Evolutionary conservation across 2,888 invertebrate species (phyloP), one percentile per base, ranked within the genome.

Genomic region (Cheilosia urbana): DNA sequence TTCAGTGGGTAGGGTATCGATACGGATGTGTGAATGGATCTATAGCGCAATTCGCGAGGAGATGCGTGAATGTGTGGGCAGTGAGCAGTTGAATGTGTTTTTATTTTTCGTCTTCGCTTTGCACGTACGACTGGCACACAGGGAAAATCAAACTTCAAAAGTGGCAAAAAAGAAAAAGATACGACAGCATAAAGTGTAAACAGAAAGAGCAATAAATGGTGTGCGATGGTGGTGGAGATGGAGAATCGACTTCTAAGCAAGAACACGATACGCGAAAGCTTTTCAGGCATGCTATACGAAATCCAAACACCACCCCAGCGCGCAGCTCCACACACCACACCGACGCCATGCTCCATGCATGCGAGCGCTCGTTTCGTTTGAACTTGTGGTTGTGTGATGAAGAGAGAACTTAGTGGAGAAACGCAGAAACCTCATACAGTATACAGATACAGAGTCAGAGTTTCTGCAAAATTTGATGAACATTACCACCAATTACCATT

Each of bases 1-100:
- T 77, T 62, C 79, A 76, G 69, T 57, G 51, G 84, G 84, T 79
- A 75, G 51, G 84, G 84, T 79, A 75, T 71, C 60, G 80, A 84
- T 72, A 72, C 81, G 81, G 72, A 77, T 81, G 75, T 81, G 71
- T 76, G 71, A 75, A 30, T 57, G 51, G 65, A 65, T 75, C 65
- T 79, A 58, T 75, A 57, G 63, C 19, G 57, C 21, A 34, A 57
- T 65, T 37, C 62, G 72, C 76, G 60, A 63, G 62, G 34, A 65
- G 60, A 55, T 66, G 62, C 60, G 53, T 85, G 71, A 65, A 75
- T 84, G 84, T 79, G 73, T 63, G 73, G 73, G 47, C 60, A 63
- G 55, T 65, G 55, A 47, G 24, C 3, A 21, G 2, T 1, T 21
- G 51, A 30, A 30, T 42, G 40, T 40, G 40, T 34, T 42, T 40